Evolutionary conservation across 2,113 vertebrate genomes (phyloP).

Genomic region (Burhinus oedicnemus): DNA sequence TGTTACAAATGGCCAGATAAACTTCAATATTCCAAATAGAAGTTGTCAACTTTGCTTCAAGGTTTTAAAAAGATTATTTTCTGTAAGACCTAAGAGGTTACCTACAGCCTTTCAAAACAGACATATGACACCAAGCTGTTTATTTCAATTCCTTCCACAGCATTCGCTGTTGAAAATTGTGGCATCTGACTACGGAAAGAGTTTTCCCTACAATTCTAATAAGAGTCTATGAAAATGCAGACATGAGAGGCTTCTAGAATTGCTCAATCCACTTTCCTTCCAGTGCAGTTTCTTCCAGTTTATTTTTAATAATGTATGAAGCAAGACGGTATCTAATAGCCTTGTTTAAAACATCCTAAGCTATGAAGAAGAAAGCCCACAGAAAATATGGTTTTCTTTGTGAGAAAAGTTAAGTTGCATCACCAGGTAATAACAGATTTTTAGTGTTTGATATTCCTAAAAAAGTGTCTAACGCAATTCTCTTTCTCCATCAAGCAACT

Average conservation of each 20-base stretch:
- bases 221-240: neutral
- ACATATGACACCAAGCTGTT: neutral
- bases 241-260: neutral
- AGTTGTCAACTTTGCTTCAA: neutral
- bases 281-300: neutral
- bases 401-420: neutral
- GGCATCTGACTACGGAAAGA: neutral
- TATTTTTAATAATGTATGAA: neutral
- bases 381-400: neutral
- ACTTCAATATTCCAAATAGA: neutral
- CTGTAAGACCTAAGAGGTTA: neutral
- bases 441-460: neutral
- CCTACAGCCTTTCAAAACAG: neutral
- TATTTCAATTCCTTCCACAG: neutral
- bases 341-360: neutral
- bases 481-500: neutral
- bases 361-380: neutral
- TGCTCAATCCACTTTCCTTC: neutral
- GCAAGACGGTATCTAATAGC: neutral
- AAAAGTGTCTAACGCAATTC: accelerated
- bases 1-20: neutral
- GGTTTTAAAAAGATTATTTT: neutral
- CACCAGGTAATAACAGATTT: neutral
- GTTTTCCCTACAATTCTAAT: neutral
- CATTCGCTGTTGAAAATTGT: neutral